phyloP scores from a whole-genome alignment of 1,140 invertebrate species.

The Drosophila lowei region DNA sequence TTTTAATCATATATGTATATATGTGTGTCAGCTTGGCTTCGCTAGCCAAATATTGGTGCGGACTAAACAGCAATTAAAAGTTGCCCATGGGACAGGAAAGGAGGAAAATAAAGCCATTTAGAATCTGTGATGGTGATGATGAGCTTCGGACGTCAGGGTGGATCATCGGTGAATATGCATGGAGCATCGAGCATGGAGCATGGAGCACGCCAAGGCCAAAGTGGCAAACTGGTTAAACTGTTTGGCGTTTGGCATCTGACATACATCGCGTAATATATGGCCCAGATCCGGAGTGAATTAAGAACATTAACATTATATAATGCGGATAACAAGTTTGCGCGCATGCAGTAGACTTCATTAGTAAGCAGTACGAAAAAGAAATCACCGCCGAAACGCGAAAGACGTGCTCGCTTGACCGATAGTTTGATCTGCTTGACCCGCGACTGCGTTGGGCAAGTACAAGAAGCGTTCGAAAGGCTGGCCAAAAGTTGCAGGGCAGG shows the following conservation, averaged over 20 bases:
- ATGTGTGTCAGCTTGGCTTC: constrained; percentile 29
- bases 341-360: constrained; percentile 9
- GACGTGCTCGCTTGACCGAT: constrained; percentile 68
- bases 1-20: constrained; percentile 13
- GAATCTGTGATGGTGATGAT: constrained; percentile 53
- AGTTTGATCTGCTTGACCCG: constrained; percentile 54
- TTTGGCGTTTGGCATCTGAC: constrained; percentile 36
- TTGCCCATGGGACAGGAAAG: constrained; percentile 47
- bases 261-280: constrained; percentile 59
- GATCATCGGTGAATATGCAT: constrained; percentile 39
- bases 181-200: constrained; percentile 9
- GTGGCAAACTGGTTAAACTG: constrained; percentile 45
- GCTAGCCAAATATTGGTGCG: constrained; percentile 59
- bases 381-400: constrained; percentile 28
- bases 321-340: constrained; percentile 42
- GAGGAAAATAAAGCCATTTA: constrained; percentile 43
- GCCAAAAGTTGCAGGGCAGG: constrained; percentile 23
- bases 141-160: constrained; percentile 23
- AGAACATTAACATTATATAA: constrained; percentile 52
- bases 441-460: constrained; percentile 32
- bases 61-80: constrained; percentile 73
- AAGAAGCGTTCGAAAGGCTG: constrained; percentile 17
- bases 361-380: constrained; percentile 16
- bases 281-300: constrained; percentile 51
- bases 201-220: constrained; percentile 20